phyloP scores from a whole-genome alignment of 2,113 vertebrate genomes.

The Paramormyrops kingsleyae region DNA sequence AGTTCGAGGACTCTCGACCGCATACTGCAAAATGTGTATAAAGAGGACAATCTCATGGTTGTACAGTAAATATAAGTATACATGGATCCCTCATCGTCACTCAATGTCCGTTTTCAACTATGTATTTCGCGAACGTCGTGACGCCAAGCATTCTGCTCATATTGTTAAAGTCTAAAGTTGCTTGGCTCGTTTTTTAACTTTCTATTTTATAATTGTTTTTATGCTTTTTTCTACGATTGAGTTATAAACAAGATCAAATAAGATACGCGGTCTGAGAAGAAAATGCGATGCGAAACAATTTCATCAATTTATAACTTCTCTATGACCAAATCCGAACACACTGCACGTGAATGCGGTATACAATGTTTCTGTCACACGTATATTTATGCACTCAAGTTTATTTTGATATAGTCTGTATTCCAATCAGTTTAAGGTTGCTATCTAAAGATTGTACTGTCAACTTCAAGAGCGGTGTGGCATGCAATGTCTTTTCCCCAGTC shows the following conservation, averaged over 20 bases:
- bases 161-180: not conserved
- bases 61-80: not conserved
- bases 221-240: not conserved
- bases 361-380: not conserved
- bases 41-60: constrained; percentile 19
- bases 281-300: not conserved
- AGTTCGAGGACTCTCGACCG: constrained; percentile 52
- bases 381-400: constrained; percentile 12
- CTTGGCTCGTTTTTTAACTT: not conserved
- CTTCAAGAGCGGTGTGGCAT: not conserved
- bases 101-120: not conserved
- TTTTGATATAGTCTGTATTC: not conserved
- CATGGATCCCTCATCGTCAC: not conserved
- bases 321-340: constrained; percentile 10
- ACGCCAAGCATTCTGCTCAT: not conserved
- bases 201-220: constrained; percentile 11
- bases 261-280: not conserved
- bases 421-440: not conserved
- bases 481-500: not conserved
- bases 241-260: not conserved
- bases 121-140: constrained; percentile 1
- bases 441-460: constrained; percentile 6
- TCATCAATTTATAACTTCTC: not conserved
- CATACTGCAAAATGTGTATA: constrained; percentile 37
- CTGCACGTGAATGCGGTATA: not conserved